These are phyloP conservation scores for Struthidea cinerea DNA, from an alignment of 2,113 vertebrate genomes.

Conservation along the genomic window DNA sequence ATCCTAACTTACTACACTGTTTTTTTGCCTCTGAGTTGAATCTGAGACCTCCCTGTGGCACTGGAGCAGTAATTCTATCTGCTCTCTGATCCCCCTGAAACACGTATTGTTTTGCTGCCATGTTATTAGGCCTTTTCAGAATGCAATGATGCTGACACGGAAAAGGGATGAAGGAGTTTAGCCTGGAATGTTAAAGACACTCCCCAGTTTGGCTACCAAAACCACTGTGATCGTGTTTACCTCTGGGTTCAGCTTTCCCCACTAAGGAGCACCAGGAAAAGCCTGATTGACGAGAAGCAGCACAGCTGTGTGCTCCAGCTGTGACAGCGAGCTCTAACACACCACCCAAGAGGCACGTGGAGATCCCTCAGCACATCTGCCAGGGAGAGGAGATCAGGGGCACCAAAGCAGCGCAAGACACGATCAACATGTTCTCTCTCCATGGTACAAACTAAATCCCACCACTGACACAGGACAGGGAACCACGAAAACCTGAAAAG, in stretches of 20 bases:
- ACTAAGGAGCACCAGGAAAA: not conserved
- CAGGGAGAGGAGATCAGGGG: not conserved
- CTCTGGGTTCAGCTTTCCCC: not conserved
- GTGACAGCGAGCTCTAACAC: rapidly evolving
- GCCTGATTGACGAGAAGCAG: not conserved
- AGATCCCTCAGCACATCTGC: not conserved
- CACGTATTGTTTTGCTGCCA: not conserved
- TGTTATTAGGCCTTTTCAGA: not conserved
- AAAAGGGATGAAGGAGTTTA: not conserved
- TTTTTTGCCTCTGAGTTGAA: not conserved
- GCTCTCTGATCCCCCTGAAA: not conserved
- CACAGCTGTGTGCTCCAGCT: not conserved
- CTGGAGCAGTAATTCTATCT: not conserved
- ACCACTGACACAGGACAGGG: not conserved
- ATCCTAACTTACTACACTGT: not conserved
- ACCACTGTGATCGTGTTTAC: rapidly evolving
- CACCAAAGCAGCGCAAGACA: not conserved
- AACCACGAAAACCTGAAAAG: rapidly evolving
- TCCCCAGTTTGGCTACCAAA: not conserved
- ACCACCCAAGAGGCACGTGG: not conserved
- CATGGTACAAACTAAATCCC: not conserved
- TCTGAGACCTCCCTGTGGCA: not conserved
- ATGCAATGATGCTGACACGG: rapidly evolving
- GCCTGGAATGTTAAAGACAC: not conserved
- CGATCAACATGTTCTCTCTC: not conserved